A percentile compares a stretch with the other conserved stretches of the same genome.
These are phyloP conservation scores for Dendrolimus punctatus DNA, from an alignment of 1,140 invertebrate species.

Conservation along the genomic window DNA sequence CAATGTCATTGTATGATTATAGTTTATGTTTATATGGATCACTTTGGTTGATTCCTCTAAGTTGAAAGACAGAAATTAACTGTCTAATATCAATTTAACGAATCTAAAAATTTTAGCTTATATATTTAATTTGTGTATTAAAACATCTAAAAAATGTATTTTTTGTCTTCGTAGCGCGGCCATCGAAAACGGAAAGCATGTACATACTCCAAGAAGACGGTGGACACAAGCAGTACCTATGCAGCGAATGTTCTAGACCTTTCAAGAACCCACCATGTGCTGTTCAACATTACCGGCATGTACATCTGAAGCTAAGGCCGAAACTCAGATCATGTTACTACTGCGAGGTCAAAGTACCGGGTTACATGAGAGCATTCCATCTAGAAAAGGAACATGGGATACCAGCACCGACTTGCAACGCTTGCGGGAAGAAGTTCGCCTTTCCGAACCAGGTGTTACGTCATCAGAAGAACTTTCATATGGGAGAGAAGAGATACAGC, in stretches of 20 bases:
- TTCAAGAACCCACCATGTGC: slow-evolving; percentile 19
- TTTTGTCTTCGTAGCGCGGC: background rate
- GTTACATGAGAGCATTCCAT: slow-evolving; percentile 10
- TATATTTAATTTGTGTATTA: too few species aligned
- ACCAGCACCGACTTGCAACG: slow-evolving; percentile 23
- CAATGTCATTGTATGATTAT: too few species aligned
- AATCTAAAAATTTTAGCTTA: too few species aligned
- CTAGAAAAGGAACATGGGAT: slow-evolving; percentile 23
- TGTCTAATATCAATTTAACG: too few species aligned
- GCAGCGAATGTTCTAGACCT: slow-evolving; percentile 14
- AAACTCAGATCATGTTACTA: slow-evolving; percentile 22
- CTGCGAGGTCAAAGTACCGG: slow-evolving; percentile 13
- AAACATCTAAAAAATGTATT: too few species aligned
- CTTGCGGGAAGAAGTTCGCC: slow-evolving; percentile 34
- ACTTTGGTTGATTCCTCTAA: too few species aligned
- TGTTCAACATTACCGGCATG: slow-evolving; percentile 23
- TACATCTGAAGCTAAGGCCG: slow-evolving; percentile 26
- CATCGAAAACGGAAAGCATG: slow-evolving; percentile 1
- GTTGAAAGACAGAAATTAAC: too few species aligned
- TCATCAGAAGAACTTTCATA: slow-evolving; percentile 26
- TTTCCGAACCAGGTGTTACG: slow-evolving; percentile 23
- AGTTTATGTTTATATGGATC: too few species aligned
- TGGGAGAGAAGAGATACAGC: slow-evolving; percentile 17
- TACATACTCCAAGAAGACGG: slow-evolving; percentile 14
- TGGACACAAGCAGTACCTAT: slow-evolving; percentile 16